Evolutionary conservation across 2,113 vertebrate genomes (phyloP), one percentile per base, ranked within the genome.

Genomic region (Ceyx melanurus): DNA sequence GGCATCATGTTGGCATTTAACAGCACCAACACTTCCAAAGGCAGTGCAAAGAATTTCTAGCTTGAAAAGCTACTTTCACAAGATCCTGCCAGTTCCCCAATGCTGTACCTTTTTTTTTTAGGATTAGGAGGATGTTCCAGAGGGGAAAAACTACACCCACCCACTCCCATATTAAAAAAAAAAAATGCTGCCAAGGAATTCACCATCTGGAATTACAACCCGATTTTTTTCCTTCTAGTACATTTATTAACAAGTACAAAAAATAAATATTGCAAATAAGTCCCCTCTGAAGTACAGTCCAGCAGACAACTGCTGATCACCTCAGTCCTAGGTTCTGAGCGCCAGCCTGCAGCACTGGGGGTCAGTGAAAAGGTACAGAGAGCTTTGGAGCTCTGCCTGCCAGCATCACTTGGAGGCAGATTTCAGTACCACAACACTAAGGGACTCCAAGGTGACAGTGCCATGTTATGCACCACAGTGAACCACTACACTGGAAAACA

Each of bases 21-120:
- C 66, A 87, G 46, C 5, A 90, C 35, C 74, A 76, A 46, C 45
- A 76, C 45, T 85, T 73, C 64, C 60, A 70, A 12, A 76, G n/a
- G 78, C 71, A 82, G 74, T n/a, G 23, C 15, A 64, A 68, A 25
- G 40, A 21, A 31, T 18, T 82, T 45, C 62, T 80, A 66, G 29
- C 82, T 25, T 43, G 46, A 86, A 42, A 91, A 70, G 46, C 82
- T 78, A 28, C 58, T 73, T 90, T 87, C 51, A 76, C 42, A 87
- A 68, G 56, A 89, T 13, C 78, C 83, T 95, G 76, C 53, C 76
- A 88, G 68, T 13, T 93, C 64, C 68, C 60, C 51, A 86, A 4
- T n/a, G 40, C 20, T 43, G 11, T 45, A 54, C 56, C 57, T 66
- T 81, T 94, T 94, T 94, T 67, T 94, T 94, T 67, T 72, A 81